Conservation (phyloP, 2,113 vertebrate species). For the Triplophysa dalaica region DNA sequence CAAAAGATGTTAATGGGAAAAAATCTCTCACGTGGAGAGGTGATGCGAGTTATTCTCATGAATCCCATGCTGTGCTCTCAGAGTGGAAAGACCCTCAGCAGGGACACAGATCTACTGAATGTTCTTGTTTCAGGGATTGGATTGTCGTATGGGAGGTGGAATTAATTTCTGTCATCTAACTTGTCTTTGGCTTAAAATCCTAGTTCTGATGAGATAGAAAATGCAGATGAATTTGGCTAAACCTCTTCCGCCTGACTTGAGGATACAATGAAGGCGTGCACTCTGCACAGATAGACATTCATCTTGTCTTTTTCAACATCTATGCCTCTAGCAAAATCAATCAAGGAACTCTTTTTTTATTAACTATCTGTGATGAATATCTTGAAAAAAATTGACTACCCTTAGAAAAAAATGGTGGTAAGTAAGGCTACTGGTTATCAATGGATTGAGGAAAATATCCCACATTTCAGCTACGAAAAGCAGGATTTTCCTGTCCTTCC, state of each 20-base stretch:
- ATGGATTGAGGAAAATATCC: background rate
- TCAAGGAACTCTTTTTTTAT: constrained; percentile 12
- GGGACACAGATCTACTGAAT: background rate
- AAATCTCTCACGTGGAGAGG: constrained; percentile 36
- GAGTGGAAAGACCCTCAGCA: constrained; percentile 17
- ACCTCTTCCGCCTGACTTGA: background rate
- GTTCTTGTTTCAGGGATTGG: constrained; percentile 31
- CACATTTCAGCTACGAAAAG: background rate
- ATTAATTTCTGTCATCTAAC: constrained; percentile 31
- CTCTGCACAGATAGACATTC: background rate
- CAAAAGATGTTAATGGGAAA: constrained; percentile 18
- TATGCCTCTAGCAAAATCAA: constrained; percentile 33
- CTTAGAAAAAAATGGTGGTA: background rate
- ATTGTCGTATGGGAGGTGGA: background rate
- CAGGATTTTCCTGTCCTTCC: background rate
- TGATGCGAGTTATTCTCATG: constrained; percentile 9
- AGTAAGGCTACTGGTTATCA: background rate
- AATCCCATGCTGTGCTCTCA: constrained; percentile 18
- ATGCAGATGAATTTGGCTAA: constrained; percentile 23
- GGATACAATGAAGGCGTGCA: constrained; percentile 28
- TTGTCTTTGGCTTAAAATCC: constrained; percentile 28
- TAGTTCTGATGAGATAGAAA: constrained; percentile 26
- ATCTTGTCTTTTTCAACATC: constrained; percentile 2
- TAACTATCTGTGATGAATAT: constrained; percentile 7
- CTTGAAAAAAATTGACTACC: background rate